Evolutionary conservation across 1,140 invertebrate species (phyloP), one percentile per base, ranked within the genome.

Genomic region (Lepidurus apus): DNA sequence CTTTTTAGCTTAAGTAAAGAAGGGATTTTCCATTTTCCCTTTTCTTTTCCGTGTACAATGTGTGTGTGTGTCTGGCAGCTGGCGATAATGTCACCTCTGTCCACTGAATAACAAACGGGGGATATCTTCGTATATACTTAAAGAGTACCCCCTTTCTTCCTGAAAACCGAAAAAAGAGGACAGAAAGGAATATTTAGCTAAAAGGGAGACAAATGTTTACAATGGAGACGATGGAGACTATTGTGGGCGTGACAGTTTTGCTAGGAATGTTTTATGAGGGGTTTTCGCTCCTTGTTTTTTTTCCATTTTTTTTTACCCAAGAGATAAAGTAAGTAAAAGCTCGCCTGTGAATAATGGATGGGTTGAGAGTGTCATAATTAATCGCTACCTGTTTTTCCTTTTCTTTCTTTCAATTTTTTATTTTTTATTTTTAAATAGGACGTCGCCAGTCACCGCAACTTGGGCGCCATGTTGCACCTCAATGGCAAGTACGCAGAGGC

Each of bases 381-480:
- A 65, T 65, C n/a, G 34, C 34, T 34, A 34, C 53, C 6, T 17
- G 17, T 65, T 65, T 65, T 21, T 65, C 53, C 13, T 21, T 8
- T 47, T 9, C 47, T 73, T 9, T 44, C 77, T 74, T 73, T 73
- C 76, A 13, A n/a, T 42, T 45, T 43, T 26, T 43, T 45, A 7
- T 42, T 43, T 78, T 2, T 53, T 45, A 75, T 79, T 80, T 13
- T 13, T 43, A n/a, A n/a, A 74, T 83, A 88, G 87, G 84, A 87
- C 75, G 85, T 87, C 0, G 84, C 86, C 13, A 86, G 86, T 73
- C 87, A 88, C 79, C 87, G 88, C 84, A 89, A 89, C 80, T 82
- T 89, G 42, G 88, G 88, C 43, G 88, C 88, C 65, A 89, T 89
- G 83, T 83, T 88, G 13, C 88, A 89, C 82, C 83, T 88, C 24